phyloP scores from a whole-genome alignment of 2,888 invertebrate species.

The Cerastoderma edule region DNA sequence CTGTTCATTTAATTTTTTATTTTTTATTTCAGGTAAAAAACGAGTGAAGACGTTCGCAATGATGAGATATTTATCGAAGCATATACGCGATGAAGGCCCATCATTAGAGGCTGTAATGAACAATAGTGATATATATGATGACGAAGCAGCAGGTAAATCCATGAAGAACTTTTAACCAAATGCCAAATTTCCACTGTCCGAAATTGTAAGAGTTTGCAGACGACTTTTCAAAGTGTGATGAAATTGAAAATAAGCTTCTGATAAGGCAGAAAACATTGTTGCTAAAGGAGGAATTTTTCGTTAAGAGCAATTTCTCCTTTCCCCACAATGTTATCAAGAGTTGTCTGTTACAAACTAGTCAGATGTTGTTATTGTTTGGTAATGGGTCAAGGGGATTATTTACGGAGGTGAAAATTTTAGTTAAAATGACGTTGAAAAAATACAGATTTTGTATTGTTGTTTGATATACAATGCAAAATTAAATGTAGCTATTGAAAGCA shows the following conservation, averaged over 20 bases:
- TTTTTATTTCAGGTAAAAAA: conserved; percentile 87
- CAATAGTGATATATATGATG: conserved; percentile 58
- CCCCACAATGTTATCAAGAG: background rate
- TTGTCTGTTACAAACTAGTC: no score
- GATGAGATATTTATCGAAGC: conserved; percentile 97
- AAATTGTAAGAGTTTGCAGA: background rate
- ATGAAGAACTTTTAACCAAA: background rate
- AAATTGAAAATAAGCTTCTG: background rate
- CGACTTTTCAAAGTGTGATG: no score
- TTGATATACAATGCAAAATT: no score
- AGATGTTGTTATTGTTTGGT: no score
- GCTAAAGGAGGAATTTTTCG: background rate
- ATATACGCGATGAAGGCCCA: conserved; percentile 86
- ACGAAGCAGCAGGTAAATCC: conserved; percentile 54
- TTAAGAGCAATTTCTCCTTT: conserved; percentile 2
- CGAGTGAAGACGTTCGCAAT: conserved; percentile 97
- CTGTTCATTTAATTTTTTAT: background rate
- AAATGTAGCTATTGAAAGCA: no score
- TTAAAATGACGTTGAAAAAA: no score
- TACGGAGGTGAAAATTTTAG: no score
- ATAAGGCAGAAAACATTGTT: background rate
- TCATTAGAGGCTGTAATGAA: conserved; percentile 55
- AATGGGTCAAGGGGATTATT: no score
- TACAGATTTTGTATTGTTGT: no score
- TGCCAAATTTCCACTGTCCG: background rate